Base-by-base conservation (phyloP, 2,797 vertebrate genomes). In the Furcifer pardalis region DNA sequence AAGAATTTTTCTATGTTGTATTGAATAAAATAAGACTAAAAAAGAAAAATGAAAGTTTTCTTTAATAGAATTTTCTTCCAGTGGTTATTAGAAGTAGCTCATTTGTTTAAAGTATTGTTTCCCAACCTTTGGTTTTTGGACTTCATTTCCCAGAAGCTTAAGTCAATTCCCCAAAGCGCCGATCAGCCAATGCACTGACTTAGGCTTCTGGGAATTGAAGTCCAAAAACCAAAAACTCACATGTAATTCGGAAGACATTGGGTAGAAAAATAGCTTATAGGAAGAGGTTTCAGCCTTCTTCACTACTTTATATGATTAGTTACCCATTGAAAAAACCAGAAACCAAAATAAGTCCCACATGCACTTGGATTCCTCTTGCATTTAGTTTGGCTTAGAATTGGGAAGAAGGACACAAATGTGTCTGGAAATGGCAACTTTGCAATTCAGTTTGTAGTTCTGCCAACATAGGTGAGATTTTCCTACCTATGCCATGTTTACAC, bases 401-500 rank as follows among this genome's bases (percentile, higher is more conserved):
- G 35, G 66, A 12, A 4, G 2, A 15, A 42, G 10, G 4, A 35
- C 4, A 42, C 32, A 68, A 4, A n/a, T 1, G 13, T 44, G 49
- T 32, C 60, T 85, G 63, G 62, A 75, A 85, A 80, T 4, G 1
- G 63, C 42, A 66, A 40, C 56, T 62, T 79, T 63, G 49, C 74
- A 82, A 75, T 37, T 21, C 10, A 9, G 13, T 66, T 44, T 80
- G 44, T 80, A 75, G 35, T 46, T 80, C 21, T 44, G 60, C 46
- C 46, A 80, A 44, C 15, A 12, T 81, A 74, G 60, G 60, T 80
- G 42, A 27, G 68, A 32, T 56, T 75, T 15, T 56, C 21, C 5
- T 56, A 19, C 21, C 66, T 74, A 80, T 85, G 35, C 71, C 37
- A 66, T 85, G 44, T 21, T 44, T 66, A 35, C 62, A 85, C 37